A percentile compares a stretch with the other conserved stretches of the same genome.
Conservation (phyloP, 2,113 vertebrate species). For the Eonycteris spelaea region DNA sequence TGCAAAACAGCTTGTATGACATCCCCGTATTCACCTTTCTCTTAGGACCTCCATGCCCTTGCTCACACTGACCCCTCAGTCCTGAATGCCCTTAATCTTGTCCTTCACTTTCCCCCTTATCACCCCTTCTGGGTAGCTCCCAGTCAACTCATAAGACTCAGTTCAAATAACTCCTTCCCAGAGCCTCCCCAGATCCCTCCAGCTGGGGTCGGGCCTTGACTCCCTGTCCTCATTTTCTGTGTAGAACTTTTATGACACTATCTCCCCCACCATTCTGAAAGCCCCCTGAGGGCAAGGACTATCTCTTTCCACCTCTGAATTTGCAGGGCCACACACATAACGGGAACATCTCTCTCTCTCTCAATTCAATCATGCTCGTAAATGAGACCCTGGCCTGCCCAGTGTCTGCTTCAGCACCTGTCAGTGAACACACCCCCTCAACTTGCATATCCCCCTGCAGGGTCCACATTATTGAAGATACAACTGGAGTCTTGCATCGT, state of each 20-base stretch:
- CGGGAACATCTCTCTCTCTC: not conserved
- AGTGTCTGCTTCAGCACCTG: not conserved
- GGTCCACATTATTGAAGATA: not conserved
- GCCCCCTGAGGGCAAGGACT: not conserved
- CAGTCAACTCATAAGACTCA: not conserved
- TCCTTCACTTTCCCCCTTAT: not conserved
- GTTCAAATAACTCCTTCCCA: not conserved
- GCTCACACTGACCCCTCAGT: not conserved
- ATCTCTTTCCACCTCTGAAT: not conserved
- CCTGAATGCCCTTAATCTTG: not conserved
- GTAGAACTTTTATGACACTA: not conserved
- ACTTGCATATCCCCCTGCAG: not conserved
- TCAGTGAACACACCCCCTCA: not conserved
- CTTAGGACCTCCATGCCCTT: not conserved
- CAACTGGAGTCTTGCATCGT: not conserved
- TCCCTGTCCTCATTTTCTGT: not conserved
- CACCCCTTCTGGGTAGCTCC: not conserved
- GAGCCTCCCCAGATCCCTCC: not conserved
- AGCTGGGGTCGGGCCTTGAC: no score
- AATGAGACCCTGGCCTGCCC: not conserved
- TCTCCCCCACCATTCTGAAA: not conserved
- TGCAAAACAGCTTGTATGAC: fast-evolving
- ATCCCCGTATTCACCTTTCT: not conserved
- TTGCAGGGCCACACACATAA: not conserved
- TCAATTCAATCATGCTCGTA: not conserved